Base-by-base conservation (phyloP, 1,140 invertebrate species). In the Drosophila lini region DNA sequence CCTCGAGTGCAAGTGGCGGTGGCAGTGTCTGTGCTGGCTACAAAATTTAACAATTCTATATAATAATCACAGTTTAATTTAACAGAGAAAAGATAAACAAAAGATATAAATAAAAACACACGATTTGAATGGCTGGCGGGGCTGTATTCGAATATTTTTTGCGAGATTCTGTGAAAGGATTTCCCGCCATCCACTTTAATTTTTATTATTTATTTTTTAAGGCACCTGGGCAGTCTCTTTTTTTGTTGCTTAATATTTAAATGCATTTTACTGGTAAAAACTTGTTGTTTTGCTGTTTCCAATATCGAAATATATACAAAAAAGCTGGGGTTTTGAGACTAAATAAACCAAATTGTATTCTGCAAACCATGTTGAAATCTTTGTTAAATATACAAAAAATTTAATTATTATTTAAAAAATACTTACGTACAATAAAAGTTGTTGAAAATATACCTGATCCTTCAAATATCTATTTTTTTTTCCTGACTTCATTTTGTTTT, bases 21-120 rank as follows among this genome's bases (percentile, higher is more conserved):
- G 45, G 53, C 71, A 76, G 74, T 74, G 70, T 28, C 48, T 74
- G 52, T 59, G 74, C 73, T 67, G 45, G 52, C 19, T 69, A 31
- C 42, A 57, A 65, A 44, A 61, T 41, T 64, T 55, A 71, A 80
- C 78, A 85, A 68, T 78, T 50, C n/a, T 55, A 55, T 55, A 55
- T 22, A 55, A 67, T 67, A 86, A 86, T 86, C 82, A 86, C 82
- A 81, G 78, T 56, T 85, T 56, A 42, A 81, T 71, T 62, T 69
- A 64, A 78, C 59, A 78, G 42, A 75, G 25, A 69, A 64, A 50
- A 34, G 42, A 31, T 60, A 64, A 75, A 67, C 22, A 60, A 41
- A 36, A 22, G 3, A 6, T 13, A 53, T 32, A 25, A 59, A 45
- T 44, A 34, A 50, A 45, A 45, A 28, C 6, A 28, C 25, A 53